Base-by-base conservation (phyloP, 2,113 vertebrate genomes). In the Sceloporus tristichus region DNA sequence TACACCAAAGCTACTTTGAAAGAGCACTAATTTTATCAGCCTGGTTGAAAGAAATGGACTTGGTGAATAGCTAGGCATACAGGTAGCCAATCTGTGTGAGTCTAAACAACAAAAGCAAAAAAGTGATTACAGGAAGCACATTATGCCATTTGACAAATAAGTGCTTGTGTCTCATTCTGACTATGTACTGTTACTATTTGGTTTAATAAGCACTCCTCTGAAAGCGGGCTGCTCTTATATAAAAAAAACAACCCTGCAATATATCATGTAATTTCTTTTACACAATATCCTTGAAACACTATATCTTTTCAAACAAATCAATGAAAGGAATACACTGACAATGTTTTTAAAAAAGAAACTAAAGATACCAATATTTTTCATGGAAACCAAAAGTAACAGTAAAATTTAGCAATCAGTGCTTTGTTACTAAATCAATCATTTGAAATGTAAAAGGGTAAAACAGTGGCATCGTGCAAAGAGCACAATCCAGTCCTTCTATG, bases 91-190 rank as follows among this genome's bases (percentile, higher is more conserved):
- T 85, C 59, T 77, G 56, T 40, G 34, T 76, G 34, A 38, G 1
- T 21, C 81, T 19, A 27, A 84, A 79, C 16, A 53, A 34, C 48
- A 79, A 7, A 27, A 79, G 25, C 48, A 19, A 79, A 79, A 79
- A 79, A n/a, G 77, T 79, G 77, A 54, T 59, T 66, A 9, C 74
- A 66, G 74, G 84, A 85, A 85, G 66, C 48, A 77, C 18, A 78
- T 53, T 66, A 40, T 40, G 18, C 71, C 23, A 29, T 68, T 42
- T 2, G 65, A 25, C 11, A 34, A 27, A 27, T 82, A 27, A 66
- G 75, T 66, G 23, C 18, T 56, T 86, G 62, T 40, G 59, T 85
- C 56, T 76, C 79, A 70, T 68, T 86, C 21, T 62, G 29, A 71
- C 54, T 56, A 70, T 14, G 75, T 9, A 11, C 27, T 42, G 53